Conservation (phyloP, 30 jellyfish, hydroid and myxozoan genomes). For the Hydractinia echinata region DNA sequence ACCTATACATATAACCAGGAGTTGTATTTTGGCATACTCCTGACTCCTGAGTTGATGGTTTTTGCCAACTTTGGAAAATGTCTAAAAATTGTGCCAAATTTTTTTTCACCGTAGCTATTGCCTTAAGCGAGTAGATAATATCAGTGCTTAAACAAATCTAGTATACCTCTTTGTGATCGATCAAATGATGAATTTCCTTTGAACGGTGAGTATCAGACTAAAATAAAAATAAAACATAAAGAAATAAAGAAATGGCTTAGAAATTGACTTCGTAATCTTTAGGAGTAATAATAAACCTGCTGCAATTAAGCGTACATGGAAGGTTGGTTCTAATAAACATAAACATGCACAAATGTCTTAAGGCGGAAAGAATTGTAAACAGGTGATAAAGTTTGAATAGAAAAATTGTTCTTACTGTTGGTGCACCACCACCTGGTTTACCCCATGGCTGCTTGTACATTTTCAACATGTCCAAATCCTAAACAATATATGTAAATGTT, state of each 20-base stretch:
- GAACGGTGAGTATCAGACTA: neutral
- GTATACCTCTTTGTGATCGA: neutral
- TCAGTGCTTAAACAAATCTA: too few relatives aligned
- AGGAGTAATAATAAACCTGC: neutral
- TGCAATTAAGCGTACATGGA: neutral
- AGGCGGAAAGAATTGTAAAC: too few relatives aligned
- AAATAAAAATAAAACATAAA: neutral
- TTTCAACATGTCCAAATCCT: constrained; percentile 80
- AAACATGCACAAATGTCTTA: too few relatives aligned
- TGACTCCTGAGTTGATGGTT: too few relatives aligned
- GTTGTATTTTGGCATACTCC: too few relatives aligned
- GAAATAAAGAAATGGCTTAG: neutral
- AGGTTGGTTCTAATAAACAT: too few relatives aligned
- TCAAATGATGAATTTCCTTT: neutral
- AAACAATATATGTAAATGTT: neutral
- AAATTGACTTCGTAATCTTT: neutral
- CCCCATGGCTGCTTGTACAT: constrained; percentile 62
- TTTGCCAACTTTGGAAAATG: too few relatives aligned
- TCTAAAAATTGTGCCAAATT: too few relatives aligned
- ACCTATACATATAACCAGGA: too few relatives aligned
- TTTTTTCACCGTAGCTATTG: too few relatives aligned
- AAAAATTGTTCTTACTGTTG: constrained; percentile 43
- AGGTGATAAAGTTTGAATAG: too few relatives aligned
- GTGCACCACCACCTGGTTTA: constrained; percentile 96
- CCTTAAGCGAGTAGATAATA: too few relatives aligned